Percentiles rank a stretch among this genome's conserved stretches.
Conservation (phyloP, 2,113 vertebrate species). For the Vidua chalybeata region DNA sequence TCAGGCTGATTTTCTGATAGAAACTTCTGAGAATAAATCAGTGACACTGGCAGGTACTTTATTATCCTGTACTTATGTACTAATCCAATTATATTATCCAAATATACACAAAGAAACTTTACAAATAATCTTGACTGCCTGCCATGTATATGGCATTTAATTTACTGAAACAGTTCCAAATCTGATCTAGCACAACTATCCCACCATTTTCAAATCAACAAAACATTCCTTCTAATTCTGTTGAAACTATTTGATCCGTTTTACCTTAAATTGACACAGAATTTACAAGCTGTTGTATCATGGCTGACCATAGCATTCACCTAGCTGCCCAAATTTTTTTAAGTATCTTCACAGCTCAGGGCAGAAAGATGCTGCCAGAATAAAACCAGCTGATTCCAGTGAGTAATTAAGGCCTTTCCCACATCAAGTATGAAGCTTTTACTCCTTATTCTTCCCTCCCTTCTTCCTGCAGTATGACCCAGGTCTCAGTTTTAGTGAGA, state of each 20-base stretch:
- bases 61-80: background rate
- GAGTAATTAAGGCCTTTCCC: background rate
- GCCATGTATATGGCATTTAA: background rate
- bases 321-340: background rate
- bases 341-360: background rate
- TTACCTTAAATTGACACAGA: background rate
- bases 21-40: background rate
- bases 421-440: background rate
- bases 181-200: background rate
- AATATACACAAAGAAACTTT: background rate
- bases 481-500: background rate
- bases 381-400: background rate
- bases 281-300: background rate
- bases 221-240: background rate
- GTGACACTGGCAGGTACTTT: background rate
- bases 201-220: background rate
- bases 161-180: background rate
- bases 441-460: background rate
- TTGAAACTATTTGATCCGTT: background rate
- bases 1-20: background rate
- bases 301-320: background rate
- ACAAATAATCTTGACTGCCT: background rate
- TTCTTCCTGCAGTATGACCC: background rate
- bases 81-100: background rate
- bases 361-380: background rate